Percentiles rank a stretch among this genome's conserved stretches.
phyloP scores from a whole-genome alignment of 2,113 vertebrate genomes.

The pig (Sus scrofa) region T2T-Sscrofa CM000824.6:231244001-231244500 shows the following conservation, averaged over 20 bases:
- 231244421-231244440: background rate
- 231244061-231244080: background rate
- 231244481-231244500: background rate
- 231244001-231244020: background rate
- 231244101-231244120: background rate
- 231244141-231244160: background rate
- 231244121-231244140: background rate
- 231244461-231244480: background rate
- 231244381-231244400: background rate
- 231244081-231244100: background rate
- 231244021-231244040: background rate
- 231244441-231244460: background rate
- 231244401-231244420: too few relatives aligned
- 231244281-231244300: background rate
- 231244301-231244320: background rate
- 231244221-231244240: background rate
- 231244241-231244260: background rate
- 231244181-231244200: background rate
- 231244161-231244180: background rate
- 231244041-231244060: background rate
- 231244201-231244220: background rate
- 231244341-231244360: too few relatives aligned
- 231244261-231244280: too few relatives aligned
- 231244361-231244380: background rate
- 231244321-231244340: background rate